Evolutionary conservation across 2,113 vertebrate genomes (phyloP).

Genomic region (Macroglossus sobrinus): DNA sequence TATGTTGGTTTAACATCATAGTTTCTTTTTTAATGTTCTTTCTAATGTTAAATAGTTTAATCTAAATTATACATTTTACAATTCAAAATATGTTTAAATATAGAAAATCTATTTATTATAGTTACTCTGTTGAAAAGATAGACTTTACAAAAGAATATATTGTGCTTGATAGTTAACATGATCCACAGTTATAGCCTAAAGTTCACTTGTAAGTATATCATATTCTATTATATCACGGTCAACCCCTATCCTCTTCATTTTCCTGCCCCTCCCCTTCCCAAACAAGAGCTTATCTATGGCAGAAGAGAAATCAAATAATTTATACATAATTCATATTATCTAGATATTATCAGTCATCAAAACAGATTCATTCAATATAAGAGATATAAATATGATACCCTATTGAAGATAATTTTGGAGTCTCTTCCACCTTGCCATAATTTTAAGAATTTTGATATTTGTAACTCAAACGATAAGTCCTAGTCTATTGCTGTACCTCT

Average conservation of each 20-base stretch:
- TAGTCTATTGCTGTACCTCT: background rate
- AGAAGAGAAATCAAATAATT: background rate
- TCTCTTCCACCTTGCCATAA: background rate
- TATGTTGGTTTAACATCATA: background rate
- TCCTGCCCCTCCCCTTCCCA: background rate
- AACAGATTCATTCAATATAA: background rate
- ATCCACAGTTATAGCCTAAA: background rate
- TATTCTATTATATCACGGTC: background rate
- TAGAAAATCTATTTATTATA: background rate
- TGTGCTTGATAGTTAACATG: background rate
- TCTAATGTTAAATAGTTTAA: background rate
- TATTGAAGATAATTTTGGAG: background rate
- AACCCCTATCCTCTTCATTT: background rate
- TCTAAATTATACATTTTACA: background rate
- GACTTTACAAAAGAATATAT: background rate
- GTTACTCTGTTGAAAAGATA: conserved; percentile 34
- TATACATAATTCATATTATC: background rate
- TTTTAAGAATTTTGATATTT: background rate
- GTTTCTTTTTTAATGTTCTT: conserved; percentile 16
- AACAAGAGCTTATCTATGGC: background rate
- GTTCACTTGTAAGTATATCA: background rate
- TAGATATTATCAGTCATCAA: background rate
- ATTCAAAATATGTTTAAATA: background rate
- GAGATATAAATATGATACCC: background rate
- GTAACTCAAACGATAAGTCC: background rate